Evolutionary conservation across 2,888 invertebrate genomes (phyloP), one percentile per base, ranked within the genome.

Genomic region (Spilosoma lubricipeda): DNA sequence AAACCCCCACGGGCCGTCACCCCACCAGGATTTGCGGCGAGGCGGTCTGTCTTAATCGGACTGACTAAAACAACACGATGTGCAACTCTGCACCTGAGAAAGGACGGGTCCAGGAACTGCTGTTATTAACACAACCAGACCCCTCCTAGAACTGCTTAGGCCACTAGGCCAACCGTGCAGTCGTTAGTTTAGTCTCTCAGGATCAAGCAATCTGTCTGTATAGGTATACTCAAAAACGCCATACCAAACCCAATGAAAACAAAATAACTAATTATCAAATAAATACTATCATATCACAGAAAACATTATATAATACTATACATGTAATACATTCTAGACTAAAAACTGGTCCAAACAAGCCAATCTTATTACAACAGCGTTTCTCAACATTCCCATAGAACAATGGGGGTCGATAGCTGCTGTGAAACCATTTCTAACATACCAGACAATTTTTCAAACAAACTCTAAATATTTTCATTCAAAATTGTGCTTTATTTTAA

Each of bases 381-480:
- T 84, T 79, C 84, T 73, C 71, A 82, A 85, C 66, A 33, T 82
- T 85, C 85, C 85, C 85, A 82, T 84, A 27, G 13, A 39, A 85
- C 85, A 85, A 85, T 85, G 76, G 84, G 63, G 75, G 70, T 75
- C 74, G 20, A 45, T 33, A 36, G 48, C 45, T 56, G 72, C 66
- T 79, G 82, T 76, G 82, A 85, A 85, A 74, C 76, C 72, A 84
- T 81, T 85, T 77, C 81, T 52, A 27, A 67, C 71, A 76, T 59
- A 74, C 78, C 68, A 81, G 27, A 78, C 15, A 70, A 72, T 67
- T 0, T 63, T 72, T 65, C 33, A 48, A 73, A 75, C 69, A 27
- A 73, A 42, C 23, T 8, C 4, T 11, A 18, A 8, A 39, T 18
- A 5, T 20, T 20, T 30, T 15, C 45, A 66, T n/a, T 48, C n/a